Conservation (phyloP, 2,113 vertebrate species). For the Taxidea taxus region DNA sequence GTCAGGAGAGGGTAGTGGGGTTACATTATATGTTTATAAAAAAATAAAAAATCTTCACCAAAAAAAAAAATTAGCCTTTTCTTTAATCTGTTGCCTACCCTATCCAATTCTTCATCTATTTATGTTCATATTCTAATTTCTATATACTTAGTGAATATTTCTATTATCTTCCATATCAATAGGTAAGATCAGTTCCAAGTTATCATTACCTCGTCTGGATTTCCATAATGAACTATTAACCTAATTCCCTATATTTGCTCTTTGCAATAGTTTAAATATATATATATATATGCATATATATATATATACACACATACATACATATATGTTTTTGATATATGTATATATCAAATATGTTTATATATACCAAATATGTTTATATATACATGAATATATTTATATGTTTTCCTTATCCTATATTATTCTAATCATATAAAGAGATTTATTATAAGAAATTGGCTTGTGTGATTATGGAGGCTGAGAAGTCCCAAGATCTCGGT, state of each 20-base stretch:
- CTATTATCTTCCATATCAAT: not conserved
- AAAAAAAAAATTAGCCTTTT: fast-evolving
- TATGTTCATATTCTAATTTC: not conserved
- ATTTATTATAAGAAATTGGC: not conserved
- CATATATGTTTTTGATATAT: not conserved
- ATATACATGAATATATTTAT: not conserved
- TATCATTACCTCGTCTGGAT: not conserved
- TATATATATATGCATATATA: not conserved
- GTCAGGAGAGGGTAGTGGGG: too few relatives aligned
- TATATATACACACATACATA: not conserved
- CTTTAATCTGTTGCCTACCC: not conserved
- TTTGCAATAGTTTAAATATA: not conserved
- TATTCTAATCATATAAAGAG: not conserved
- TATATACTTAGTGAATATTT: not conserved
- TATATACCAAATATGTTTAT: not conserved
- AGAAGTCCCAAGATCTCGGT: not conserved
- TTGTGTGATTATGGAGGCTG: not conserved
- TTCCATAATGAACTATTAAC: not conserved
- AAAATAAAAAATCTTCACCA: too few relatives aligned
- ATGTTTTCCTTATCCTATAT: not conserved
- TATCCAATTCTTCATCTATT: not conserved
- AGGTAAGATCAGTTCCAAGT: not conserved
- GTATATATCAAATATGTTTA: not conserved
- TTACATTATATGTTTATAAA: too few relatives aligned
- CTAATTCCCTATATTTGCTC: not conserved